Base-by-base conservation (phyloP, 2,113 vertebrate species). In the Oryzias melastigma region DNA sequence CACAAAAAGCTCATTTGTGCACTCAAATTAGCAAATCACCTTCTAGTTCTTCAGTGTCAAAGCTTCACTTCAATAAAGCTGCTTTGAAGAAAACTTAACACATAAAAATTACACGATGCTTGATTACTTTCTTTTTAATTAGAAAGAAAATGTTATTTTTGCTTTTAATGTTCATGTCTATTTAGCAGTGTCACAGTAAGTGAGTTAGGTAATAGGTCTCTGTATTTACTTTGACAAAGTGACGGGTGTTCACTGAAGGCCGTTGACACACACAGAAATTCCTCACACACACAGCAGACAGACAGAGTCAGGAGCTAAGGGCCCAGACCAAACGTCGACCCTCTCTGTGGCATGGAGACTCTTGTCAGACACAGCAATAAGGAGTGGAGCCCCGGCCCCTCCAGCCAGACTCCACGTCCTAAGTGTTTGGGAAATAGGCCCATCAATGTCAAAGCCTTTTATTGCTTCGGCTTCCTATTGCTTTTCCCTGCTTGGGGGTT, bases 401-500 rank as follows among this genome's bases (percentile, higher is more conserved):
- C 65, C 62, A 80, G 77, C 79, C 84, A 84, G 82, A 84, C 81
- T 78, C 13, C 55, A 87, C 74, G 70, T 77, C 82, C 82, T 75
- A 80, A 85, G 82, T 89, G 85, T 89, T 89, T 89, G 82, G 85
- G 82, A 85, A 85, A 90, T 75, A 80, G 80, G 78, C 86, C 81
- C 88, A 82, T 87, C 83, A 85, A 80, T 80, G 85, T 87, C 88
- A 87, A 81, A 86, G 78, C 77, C 77, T 86, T 89, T 84, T 88
- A 90, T 90, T 87, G 78, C 86, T 76, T 76, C 67, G 82, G 83
- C 86, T 88, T 85, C 86, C 83, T 88, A 88, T 88, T 88, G 85
- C 85, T 88, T 87, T 87, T 86, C 82, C 71, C 71, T 73, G 84
- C 84, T 85, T 68, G 78, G 50, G 87, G 85, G 77, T 73, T 55